Percentiles rank a stretch among this genome's conserved stretches.
Conservation (phyloP, 2,113 vertebrate genomes). For the Sula dactylatra region DNA sequence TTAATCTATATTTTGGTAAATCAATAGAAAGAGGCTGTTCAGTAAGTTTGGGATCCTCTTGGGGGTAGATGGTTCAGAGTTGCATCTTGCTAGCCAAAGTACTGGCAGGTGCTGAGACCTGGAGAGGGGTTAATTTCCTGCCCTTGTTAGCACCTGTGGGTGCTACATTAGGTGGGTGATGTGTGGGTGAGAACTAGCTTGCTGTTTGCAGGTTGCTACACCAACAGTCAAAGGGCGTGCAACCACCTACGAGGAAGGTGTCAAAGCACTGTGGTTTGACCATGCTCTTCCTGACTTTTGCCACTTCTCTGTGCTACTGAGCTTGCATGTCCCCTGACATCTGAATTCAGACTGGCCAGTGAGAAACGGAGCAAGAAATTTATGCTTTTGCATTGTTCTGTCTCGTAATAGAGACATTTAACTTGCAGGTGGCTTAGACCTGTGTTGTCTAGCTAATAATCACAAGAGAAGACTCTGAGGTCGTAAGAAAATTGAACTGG, state of each 20-base stretch:
- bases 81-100: not conserved
- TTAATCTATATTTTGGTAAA: not conserved
- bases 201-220: too few species aligned
- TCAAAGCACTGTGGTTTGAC: not conserved
- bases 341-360: not conserved
- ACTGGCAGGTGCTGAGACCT: not conserved
- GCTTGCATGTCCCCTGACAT: not conserved
- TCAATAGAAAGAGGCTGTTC: not conserved
- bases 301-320: not conserved
- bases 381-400: not conserved
- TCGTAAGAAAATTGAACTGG: not conserved
- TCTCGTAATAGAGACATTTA: not conserved
- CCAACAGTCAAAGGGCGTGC: too few species aligned
- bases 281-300: not conserved
- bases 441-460: not conserved
- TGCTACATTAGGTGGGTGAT: not conserved
- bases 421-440: not conserved
- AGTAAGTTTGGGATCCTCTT: not conserved
- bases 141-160: not conserved
- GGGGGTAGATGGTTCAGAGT: not conserved
- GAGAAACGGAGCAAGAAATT: not conserved
- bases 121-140: not conserved
- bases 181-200: not conserved
- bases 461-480: not conserved
- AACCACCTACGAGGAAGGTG: not conserved